A percentile compares a stretch with the other conserved stretches of the same genome.
Conservation (phyloP, 2,113 vertebrate genomes). For the Hyperopisus bebe region DNA sequence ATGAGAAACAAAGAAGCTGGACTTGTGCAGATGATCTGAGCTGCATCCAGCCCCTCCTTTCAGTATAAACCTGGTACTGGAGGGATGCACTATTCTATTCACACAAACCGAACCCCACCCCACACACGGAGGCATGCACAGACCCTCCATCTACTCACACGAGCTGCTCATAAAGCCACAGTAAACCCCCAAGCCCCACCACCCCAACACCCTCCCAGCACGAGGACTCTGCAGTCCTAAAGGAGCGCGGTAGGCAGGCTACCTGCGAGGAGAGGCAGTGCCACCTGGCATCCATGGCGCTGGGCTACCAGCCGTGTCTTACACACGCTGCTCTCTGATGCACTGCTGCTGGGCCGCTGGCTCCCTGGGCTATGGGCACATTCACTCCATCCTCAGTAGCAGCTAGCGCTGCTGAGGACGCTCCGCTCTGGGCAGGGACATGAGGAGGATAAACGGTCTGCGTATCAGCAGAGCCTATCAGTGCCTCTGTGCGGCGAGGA, state of each 20-base stretch:
- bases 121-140: background rate
- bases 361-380: slow-evolving; percentile 72
- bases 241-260: slow-evolving; percentile 67
- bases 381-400: slow-evolving; percentile 81
- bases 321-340: slow-evolving; percentile 33
- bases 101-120: slow-evolving; percentile 17
- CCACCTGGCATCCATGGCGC: slow-evolving; percentile 96
- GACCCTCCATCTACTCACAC: background rate
- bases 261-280: slow-evolving; percentile 97
- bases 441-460: slow-evolving; percentile 82
- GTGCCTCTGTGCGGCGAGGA: slow-evolving; percentile 66
- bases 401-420: slow-evolving; percentile 62
- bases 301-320: slow-evolving; percentile 83
- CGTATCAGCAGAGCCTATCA: slow-evolving; percentile 89
- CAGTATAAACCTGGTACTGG: background rate
- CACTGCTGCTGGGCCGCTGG: slow-evolving; percentile 15
- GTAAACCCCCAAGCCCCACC: slow-evolving; percentile 31
- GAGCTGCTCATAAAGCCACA: slow-evolving; percentile 15
- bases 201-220: background rate
- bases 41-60: background rate
- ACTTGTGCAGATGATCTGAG: background rate
- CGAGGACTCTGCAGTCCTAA: slow-evolving; percentile 70
- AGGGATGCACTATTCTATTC: background rate
- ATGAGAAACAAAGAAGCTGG: background rate
- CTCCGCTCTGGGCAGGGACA: slow-evolving; percentile 84